These are phyloP conservation scores for Pygoscelis antarcticus DNA, from an alignment of 2,113 vertebrate genomes.

Conservation along the genomic window DNA sequence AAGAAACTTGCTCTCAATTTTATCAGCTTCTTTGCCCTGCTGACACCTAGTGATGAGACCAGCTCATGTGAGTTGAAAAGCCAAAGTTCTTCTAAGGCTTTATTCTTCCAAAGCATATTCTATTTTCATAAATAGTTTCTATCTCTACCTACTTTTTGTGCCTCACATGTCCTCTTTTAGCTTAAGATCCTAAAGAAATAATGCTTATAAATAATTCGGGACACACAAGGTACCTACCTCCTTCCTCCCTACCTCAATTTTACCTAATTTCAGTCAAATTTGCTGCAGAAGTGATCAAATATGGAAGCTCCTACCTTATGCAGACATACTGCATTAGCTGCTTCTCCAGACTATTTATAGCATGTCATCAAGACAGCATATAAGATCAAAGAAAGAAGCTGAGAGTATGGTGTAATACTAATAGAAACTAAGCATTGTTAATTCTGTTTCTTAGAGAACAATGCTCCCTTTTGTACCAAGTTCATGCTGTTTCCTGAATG, in stretches of 20 bases:
- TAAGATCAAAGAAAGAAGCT: background rate
- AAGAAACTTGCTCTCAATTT: background rate
- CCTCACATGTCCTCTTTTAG: background rate
- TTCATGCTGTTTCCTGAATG: background rate
- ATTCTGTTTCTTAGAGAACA: background rate
- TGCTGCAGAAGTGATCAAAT: background rate
- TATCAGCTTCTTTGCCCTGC: conserved; percentile 9
- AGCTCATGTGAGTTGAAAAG: background rate
- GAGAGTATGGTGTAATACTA: background rate
- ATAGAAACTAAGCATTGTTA: background rate
- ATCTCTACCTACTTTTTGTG: background rate
- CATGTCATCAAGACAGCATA: background rate
- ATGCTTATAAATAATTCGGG: background rate
- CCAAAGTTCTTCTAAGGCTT: background rate
- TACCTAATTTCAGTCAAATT: background rate
- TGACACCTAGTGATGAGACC: conserved; percentile 40
- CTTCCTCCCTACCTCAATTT: background rate
- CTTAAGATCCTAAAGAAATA: background rate
- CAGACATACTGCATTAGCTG: background rate
- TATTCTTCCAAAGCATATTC: background rate
- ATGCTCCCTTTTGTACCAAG: background rate
- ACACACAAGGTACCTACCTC: background rate
- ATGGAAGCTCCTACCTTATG: background rate
- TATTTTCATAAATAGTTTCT: background rate
- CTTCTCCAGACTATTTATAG: background rate